Percentiles rank a stretch among this genome's conserved stretches.
Evolutionary conservation across 2,113 vertebrate genomes (phyloP).

Genomic region (Scomber scombrus): DNA sequence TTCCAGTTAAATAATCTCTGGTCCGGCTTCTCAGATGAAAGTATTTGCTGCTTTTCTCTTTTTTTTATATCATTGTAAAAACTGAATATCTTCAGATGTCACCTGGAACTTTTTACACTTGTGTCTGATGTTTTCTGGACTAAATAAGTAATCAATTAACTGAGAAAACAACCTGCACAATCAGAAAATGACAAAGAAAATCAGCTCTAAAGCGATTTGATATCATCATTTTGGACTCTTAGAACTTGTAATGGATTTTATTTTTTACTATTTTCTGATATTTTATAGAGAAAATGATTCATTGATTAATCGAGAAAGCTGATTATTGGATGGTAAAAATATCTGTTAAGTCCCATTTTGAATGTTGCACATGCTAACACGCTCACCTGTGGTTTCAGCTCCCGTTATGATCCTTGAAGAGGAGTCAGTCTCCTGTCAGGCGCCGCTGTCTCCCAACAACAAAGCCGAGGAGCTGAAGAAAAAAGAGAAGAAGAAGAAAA

Average conservation of each 20-base stretch:
- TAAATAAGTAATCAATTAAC: background rate
- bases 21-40: background rate
- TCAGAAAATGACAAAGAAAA: too few species aligned
- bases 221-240: too few species aligned
- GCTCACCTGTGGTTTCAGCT: slow-evolving; percentile 71
- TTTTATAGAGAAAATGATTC: background rate
- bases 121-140: background rate
- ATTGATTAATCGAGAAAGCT: background rate
- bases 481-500: slow-evolving; percentile 14
- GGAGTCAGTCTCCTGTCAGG: slow-evolving; percentile 60
- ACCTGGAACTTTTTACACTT: background rate
- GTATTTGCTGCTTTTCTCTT: background rate
- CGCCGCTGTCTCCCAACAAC: slow-evolving; percentile 69
- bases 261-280: too few species aligned
- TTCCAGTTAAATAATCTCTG: background rate
- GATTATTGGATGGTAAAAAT: too few species aligned
- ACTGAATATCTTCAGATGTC: background rate
- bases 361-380: background rate
- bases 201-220: too few species aligned
- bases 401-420: slow-evolving; percentile 54
- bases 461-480: slow-evolving; percentile 66
- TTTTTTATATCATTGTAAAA: too few species aligned
- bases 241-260: too few species aligned
- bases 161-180: background rate
- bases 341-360: too few species aligned